Evolutionary conservation across 2,888 invertebrate species (phyloP), one percentile per base, ranked within the genome.

Genomic region (Drosophila percnosoma): DNA sequence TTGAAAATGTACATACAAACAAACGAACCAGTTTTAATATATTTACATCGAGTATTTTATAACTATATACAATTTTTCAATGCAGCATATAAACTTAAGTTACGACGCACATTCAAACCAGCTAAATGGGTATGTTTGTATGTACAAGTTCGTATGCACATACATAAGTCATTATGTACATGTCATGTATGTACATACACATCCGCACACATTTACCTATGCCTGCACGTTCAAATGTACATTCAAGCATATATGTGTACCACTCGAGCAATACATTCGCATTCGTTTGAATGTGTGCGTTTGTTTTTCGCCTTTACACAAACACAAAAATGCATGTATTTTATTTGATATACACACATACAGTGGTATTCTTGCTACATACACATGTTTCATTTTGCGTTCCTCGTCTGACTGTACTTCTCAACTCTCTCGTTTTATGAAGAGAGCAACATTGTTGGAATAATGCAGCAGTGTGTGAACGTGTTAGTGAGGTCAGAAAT

Each of bases 351-450:
- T 65, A 74, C 78, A 75, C 82, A 78, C 75, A 73, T 78, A 78
- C 75, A 73, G 53, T 58, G 63, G 67, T 67, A 71, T 68, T 65
- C 63, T 57, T 49, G 71, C 80, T 81, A 83, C 81, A 83, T 83
- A 84, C 86, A 86, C 80, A 84, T 82, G 78, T 84, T 84, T 84
- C 84, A 83, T 84, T 85, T 85, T 87, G 84, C 81, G 79, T 85
- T 86, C 79, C 74, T 70, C 84, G 84, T 85, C 87, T 84, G 84
- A 85, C 84, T 85, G 84, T 85, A 85, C 84, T 84, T 85, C 82
- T 69, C 73, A 84, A 68, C 78, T 73, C 82, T 76, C 84, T 80
- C 83, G 49, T 60, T 78, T 72, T 78, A 62, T 49, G 65, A 71
- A 82, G 78, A 78, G 86, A 78, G 80, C 62, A 67, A 77, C 66